phyloP scores from a whole-genome alignment of 2,888 invertebrate genomes.

The Limnephilus lunatus region DNA sequence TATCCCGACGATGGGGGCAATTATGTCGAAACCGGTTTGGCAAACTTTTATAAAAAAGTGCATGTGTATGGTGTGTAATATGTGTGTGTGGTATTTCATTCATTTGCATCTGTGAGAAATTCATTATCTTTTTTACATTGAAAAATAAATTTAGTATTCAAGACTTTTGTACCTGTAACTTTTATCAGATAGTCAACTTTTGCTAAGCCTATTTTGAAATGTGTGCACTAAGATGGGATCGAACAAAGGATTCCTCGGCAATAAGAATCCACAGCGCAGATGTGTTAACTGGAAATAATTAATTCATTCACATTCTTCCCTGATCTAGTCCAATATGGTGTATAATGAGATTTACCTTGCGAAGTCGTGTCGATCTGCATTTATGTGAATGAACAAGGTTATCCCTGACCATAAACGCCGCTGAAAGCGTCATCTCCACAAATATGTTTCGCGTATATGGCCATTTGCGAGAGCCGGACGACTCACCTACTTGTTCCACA shows the following conservation, averaged over 20 bases:
- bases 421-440: constrained; percentile 53
- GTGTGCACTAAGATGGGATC: neutral
- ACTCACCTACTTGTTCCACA: neutral
- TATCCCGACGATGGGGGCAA: neutral
- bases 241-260: constrained; percentile 19
- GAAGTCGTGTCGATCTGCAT: constrained; percentile 36
- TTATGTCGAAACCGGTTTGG: neutral
- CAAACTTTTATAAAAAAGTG: too few relatives aligned
- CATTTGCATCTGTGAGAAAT: neutral
- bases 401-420: constrained; percentile 38
- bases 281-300: constrained; percentile 20
- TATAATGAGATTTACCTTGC: constrained; percentile 48
- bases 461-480: constrained; percentile 22
- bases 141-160: neutral
- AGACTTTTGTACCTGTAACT: neutral
- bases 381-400: constrained; percentile 49
- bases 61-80: too few relatives aligned
- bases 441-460: constrained; percentile 27
- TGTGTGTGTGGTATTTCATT: too few relatives aligned
- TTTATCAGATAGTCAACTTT: neutral
- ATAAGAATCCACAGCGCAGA: neutral
- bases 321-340: constrained; percentile 40
- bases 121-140: neutral
- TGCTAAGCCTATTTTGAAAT: neutral
- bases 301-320: constrained; percentile 27